Evolutionary conservation across 1,140 invertebrate species (phyloP), one percentile per base, ranked within the genome.

Genomic region (Drosophila tropicalis): DNA sequence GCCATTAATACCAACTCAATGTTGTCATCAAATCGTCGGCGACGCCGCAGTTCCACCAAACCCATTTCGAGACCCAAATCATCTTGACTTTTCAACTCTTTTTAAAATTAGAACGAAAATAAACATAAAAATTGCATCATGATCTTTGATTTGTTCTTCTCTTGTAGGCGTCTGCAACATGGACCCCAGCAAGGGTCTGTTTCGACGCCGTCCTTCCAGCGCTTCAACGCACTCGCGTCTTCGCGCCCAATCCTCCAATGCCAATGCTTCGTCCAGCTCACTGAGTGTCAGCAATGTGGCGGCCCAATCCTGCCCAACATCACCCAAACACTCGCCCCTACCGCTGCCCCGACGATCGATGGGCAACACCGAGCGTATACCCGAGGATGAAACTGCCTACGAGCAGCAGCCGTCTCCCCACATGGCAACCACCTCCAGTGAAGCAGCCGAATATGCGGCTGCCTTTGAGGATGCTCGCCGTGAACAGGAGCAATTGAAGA

Each of bases 181-280:
- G 84, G 91, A 92, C 36, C 83, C 81, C 54, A 94, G 93, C 77
- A 94, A 94, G 92, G 94, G 89, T 91, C 92, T 73, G 69, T 94
- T 79, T 80, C 93, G 92, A 68, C 93, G 91, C 92, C 94, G 92
- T 91, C 90, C 91, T 12, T 91, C 87, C 36, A 85, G 63, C 40
- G 76, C 86, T 19, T 91, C 90, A 19, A 76, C 79, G 0, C 77
- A 82, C 22, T 90, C 90, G 1, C 79, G 90, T 1, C 62, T 81
- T 25, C 86, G 90, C 22, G 77, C 85, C 6, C 87, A 82, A 44
- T 85, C 90, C 47, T 89, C 89, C 19, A 87, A 74, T 62, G 51
- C 84, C 67, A 87, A 83, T 47, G 57, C 63, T 12, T 83, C 72
- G n/a, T 65, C 84, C 55, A 84, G 80, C 51, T 62, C 61, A n/a